These are phyloP conservation scores for Miniopterus natalensis DNA, from an alignment of 2,113 vertebrate species.

Conservation along the genomic window DNA sequence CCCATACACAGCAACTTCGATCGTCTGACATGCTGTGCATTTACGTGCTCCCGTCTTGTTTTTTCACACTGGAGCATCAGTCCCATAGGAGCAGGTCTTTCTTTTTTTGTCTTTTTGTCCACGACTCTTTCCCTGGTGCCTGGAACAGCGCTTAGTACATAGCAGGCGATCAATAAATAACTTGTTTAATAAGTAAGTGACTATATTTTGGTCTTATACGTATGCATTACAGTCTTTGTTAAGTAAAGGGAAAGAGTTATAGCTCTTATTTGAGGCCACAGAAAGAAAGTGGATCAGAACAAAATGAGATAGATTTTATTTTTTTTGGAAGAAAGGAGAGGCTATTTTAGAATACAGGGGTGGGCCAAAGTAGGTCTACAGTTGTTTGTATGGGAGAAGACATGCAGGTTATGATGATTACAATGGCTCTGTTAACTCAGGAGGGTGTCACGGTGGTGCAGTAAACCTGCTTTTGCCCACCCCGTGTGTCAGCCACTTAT, in stretches of 20 bases:
- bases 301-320: background rate
- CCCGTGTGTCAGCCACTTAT: background rate
- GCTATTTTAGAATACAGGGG: background rate
- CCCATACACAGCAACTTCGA: background rate
- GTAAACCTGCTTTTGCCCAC: background rate
- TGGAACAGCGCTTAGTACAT: background rate
- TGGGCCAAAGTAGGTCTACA: background rate
- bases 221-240: background rate
- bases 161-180: background rate
- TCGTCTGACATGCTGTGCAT: background rate
- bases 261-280: background rate
- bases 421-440: background rate
- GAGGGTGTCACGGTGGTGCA: background rate
- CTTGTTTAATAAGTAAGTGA: background rate
- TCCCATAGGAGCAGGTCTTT: background rate
- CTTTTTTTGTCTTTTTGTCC: background rate
- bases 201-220: background rate
- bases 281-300: background rate
- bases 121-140: background rate
- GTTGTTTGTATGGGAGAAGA: background rate
- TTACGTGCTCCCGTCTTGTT: background rate
- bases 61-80: background rate
- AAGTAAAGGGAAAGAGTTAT: background rate
- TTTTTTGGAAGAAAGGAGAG: background rate
- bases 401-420: background rate